phyloP scores from a whole-genome alignment of 2,797 vertebrate genomes.

The Sebastes alutus region DNA sequence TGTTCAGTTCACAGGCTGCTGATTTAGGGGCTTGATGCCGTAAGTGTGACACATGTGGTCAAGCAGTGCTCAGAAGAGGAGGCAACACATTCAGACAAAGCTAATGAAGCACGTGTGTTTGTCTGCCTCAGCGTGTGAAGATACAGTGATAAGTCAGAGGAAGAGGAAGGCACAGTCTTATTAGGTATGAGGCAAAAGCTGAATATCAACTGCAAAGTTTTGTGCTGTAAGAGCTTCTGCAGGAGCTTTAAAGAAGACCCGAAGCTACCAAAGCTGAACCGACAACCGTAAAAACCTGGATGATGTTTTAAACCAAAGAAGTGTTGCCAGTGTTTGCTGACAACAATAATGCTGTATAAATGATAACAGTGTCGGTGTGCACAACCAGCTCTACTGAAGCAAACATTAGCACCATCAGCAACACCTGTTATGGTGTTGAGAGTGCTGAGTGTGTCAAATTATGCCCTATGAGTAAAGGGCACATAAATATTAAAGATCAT shows the following conservation, averaged over 20 bases:
- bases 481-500: neutral
- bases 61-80: neutral
- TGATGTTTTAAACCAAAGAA: constrained; percentile 15
- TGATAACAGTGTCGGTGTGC: neutral
- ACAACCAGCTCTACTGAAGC: neutral
- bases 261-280: neutral
- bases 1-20: constrained; percentile 35
- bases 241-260: neutral
- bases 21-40: constrained; percentile 32
- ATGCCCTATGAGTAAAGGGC: neutral
- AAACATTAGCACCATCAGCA: constrained; percentile 22
- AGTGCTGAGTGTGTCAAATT: neutral
- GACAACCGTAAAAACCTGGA: neutral
- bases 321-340: neutral
- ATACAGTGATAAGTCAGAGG: neutral
- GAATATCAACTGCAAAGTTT: neutral
- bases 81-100: constrained; percentile 2
- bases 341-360: neutral
- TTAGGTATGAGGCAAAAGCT: neutral
- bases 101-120: constrained; percentile 10
- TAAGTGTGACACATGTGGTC: constrained; percentile 29
- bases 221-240: neutral
- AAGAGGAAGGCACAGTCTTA: neutral
- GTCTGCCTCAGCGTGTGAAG: neutral
- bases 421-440: neutral